Evolutionary conservation across 2,888 invertebrate genomes (phyloP), one percentile per base, ranked within the genome.

Genomic region (Acronicta psi): DNA sequence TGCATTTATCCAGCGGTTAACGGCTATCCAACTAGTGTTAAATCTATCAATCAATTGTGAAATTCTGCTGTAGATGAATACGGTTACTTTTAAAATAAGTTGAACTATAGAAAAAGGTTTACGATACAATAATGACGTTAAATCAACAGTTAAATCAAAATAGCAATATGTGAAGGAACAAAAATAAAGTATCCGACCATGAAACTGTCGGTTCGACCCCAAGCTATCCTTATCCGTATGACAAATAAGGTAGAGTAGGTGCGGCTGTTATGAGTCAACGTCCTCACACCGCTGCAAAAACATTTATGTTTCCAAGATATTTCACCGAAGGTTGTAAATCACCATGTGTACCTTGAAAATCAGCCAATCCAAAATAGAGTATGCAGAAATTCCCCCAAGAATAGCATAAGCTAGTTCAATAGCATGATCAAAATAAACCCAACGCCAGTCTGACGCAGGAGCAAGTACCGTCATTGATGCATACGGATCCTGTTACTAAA

Each of bases 381-480:
- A 43, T 64, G 62, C 62, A 67, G 62, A 67, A 75, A 52, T 56
- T 56, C 43, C 31, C 53, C 67, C 47, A 59, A 61, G 67, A 73
- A 71, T 73, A 74, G 51, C 59, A 45, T 38, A 45, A 55, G 75
- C 63, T 77, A 73, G 71, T 78, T 75, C 70, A 77, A 75, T 77
- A 81, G 74, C 79, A 79, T 72, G 80, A 81, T 77, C 69, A 72
- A 88, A 87, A 89, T 89, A 89, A 77, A 80, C 67, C 68, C 72
- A 76, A 78, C 75, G 68, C 36, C 65, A 64, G 56, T 74, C 78
- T 89, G 88, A 88, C 89, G 89, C 88, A 87, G 80, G 79, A 84
- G 83, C 82, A 82, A 84, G 79, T 69, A 69, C 76, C 82, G 83
- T 81, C 88, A 86, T 85, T 88, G 87, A 89, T 85, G 85, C 85